A percentile compares a stretch with the other conserved stretches of the same genome.
Conservation (phyloP, 2,797 vertebrate genomes). For the Pristis pectinata region DNA sequence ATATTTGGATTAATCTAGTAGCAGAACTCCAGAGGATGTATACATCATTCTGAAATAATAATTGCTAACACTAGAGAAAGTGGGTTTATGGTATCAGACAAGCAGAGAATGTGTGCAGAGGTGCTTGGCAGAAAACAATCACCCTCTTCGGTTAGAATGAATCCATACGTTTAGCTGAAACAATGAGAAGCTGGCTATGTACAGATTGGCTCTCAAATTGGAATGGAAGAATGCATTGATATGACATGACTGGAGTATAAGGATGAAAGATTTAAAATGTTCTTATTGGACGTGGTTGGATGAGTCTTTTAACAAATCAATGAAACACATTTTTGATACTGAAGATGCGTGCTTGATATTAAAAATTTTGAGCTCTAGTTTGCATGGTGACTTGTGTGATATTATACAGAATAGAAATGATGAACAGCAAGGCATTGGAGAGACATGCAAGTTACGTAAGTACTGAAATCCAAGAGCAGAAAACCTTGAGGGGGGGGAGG, state of each 20-base stretch:
- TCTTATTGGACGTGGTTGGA: background rate
- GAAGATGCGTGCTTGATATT: background rate
- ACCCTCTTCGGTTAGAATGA: background rate
- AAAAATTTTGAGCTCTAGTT: background rate
- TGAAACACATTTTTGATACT: background rate
- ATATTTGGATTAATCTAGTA: background rate
- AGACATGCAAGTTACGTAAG: background rate
- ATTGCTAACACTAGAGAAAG: background rate
- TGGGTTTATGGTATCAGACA: background rate
- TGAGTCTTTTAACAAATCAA: background rate
- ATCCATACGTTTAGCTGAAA: background rate
- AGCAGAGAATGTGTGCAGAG: background rate
- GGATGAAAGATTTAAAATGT: background rate
- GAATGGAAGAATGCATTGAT: background rate
- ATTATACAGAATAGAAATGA: background rate
- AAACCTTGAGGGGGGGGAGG: no score
- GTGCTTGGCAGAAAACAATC: background rate
- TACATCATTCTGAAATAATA: background rate
- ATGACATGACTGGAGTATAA: background rate
- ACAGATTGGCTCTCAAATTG: background rate
- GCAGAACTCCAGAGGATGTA: background rate
- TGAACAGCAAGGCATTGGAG: background rate
- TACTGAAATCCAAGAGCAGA: background rate
- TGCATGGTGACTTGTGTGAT: background rate
- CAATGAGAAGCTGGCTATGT: background rate